These are phyloP conservation scores for Pherbina coryleti DNA, from an alignment of 2,888 invertebrate species.

Conservation along the genomic window DNA sequence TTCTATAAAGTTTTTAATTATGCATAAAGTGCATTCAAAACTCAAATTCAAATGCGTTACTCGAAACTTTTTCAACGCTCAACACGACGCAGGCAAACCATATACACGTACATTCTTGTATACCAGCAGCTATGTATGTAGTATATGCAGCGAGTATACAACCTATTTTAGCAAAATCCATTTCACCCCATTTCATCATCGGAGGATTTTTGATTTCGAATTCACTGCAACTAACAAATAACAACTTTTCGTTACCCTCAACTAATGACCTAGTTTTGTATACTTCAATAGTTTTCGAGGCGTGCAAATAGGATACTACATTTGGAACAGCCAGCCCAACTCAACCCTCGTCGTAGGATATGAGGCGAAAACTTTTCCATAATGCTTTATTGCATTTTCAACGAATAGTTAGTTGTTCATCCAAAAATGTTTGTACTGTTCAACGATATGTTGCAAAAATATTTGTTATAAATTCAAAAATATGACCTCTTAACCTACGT, in stretches of 20 bases:
- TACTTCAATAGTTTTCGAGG: slow-evolving; percentile 7
- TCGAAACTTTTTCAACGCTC: neutral
- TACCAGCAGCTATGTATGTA: too few species aligned
- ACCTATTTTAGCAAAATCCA: too few species aligned
- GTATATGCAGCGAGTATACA: too few species aligned
- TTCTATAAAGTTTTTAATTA: slow-evolving; percentile 27
- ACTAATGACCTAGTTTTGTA: slow-evolving; percentile 22
- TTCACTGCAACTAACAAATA: slow-evolving; percentile 2
- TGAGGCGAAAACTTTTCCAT: neutral
- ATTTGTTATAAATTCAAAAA: slow-evolving; percentile 27
- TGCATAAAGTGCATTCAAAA: slow-evolving; percentile 30
- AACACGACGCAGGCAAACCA: neutral
- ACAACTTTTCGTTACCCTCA: neutral
- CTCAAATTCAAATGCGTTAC: slow-evolving; percentile 19
- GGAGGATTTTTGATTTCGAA: too few species aligned
- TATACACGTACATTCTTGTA: too few species aligned
- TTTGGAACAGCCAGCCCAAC: neutral
- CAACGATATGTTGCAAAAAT: slow-evolving; percentile 32
- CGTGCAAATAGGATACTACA: neutral
- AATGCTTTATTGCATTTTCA: neutral
- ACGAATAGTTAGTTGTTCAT: too few species aligned
- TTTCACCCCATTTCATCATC: too few species aligned
- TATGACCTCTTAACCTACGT: slow-evolving; percentile 40
- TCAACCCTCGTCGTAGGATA: neutral
- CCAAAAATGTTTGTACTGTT: neutral